phyloP scores from a whole-genome alignment of 2,888 invertebrate species.

The Pterostichus madidus region DNA sequence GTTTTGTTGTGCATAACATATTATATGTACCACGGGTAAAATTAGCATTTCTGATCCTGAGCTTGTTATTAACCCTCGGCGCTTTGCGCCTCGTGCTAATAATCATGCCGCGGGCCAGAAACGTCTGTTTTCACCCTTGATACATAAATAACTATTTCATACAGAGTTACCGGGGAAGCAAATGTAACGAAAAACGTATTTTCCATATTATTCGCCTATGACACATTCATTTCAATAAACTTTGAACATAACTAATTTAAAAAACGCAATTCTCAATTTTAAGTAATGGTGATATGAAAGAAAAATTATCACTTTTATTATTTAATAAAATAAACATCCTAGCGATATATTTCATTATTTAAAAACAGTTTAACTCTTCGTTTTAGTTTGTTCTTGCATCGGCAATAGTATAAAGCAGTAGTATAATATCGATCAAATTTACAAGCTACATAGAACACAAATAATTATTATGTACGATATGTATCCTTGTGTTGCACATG shows the following conservation, averaged over 20 bases:
- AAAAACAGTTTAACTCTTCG: background rate
- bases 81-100: too few relatives aligned
- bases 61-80: too few relatives aligned
- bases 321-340: background rate
- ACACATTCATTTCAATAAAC: background rate
- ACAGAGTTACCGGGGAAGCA: too few relatives aligned
- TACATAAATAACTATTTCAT: too few relatives aligned
- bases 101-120: too few relatives aligned
- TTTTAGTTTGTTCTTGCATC: background rate
- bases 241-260: background rate
- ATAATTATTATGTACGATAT: slow-evolving; percentile 58
- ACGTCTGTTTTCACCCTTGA: too few relatives aligned
- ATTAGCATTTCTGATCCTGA: too few relatives aligned
- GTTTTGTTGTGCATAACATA: too few relatives aligned
- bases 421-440: slow-evolving; percentile 51
- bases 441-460: slow-evolving; percentile 51
- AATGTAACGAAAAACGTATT: too few relatives aligned
- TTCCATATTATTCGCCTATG: too few relatives aligned
- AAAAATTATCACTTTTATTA: background rate
- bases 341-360: background rate
- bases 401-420: slow-evolving; percentile 21
- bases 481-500: slow-evolving; percentile 44
- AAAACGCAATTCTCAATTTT: background rate
- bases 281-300: background rate
- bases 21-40: too few relatives aligned